Conservation (phyloP, 2,888 invertebrate genomes). For the Colletes collaris region DNA sequence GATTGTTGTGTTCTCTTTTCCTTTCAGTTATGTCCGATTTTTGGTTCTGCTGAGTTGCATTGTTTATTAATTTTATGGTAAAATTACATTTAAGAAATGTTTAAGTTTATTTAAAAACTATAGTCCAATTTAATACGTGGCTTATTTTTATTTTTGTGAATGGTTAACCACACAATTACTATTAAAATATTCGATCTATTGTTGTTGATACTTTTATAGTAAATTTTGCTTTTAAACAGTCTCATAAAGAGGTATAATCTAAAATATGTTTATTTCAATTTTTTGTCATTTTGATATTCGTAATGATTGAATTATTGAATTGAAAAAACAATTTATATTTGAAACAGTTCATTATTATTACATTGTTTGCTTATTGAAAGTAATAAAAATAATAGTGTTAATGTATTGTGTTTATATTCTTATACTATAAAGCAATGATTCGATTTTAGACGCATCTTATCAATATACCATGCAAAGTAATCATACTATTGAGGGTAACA, state of each 20-base stretch:
- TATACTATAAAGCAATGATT: background rate
- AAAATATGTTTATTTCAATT: background rate
- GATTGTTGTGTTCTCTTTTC: background rate
- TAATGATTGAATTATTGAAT: background rate
- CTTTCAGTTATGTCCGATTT: slow-evolving; percentile 12
- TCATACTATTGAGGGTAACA: slow-evolving; percentile 13
- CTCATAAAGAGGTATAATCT: background rate
- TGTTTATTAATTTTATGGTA: slow-evolving; percentile 17
- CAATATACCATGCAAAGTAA: slow-evolving; percentile 51
- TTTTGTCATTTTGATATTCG: background rate
- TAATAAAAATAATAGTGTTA: too few relatives aligned
- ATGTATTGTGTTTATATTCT: background rate
- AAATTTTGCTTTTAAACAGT: background rate
- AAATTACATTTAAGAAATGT: background rate
- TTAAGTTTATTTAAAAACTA: background rate
- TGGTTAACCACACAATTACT: slow-evolving; percentile 10
- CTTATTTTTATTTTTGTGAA: background rate
- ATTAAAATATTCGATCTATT: background rate
- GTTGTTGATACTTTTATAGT: background rate
- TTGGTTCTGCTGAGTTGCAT: background rate
- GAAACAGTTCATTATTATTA: too few relatives aligned
- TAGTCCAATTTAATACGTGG: background rate
- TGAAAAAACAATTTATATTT: background rate
- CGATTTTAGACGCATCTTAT: slow-evolving; percentile 26
- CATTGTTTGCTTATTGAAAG: background rate